Evolutionary conservation across 2,888 invertebrate genomes (phyloP).

Genomic region (Chydorus sphaericus): DNA sequence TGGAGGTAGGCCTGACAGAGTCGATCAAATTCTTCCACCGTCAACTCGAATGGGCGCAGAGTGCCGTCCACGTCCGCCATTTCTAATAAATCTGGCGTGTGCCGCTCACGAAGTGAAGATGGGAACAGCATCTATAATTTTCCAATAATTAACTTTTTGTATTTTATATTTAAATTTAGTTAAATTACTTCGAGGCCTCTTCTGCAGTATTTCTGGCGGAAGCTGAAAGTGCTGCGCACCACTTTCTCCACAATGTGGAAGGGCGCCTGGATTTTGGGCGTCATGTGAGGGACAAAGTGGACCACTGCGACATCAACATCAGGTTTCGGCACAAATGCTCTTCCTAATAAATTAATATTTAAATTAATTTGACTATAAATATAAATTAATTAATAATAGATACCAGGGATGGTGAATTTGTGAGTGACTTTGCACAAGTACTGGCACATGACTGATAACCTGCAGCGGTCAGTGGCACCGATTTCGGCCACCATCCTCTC

Average conservation of each 20-base stretch:
- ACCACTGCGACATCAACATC: constrained; percentile 95
- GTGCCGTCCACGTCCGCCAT: constrained; percentile 54
- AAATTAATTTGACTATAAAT: not conserved
- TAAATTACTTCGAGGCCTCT: constrained; percentile 8
- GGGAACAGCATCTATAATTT: constrained; percentile 59
- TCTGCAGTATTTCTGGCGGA: constrained; percentile 27
- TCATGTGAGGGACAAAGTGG: constrained; percentile 59
- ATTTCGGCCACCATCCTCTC: constrained; percentile 71
- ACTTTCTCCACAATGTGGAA: constrained; percentile 83
- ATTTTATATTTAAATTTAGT: too few relatives aligned
- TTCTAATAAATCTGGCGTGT: constrained; percentile 49
- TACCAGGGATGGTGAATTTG: constrained; percentile 74
- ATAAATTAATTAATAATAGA: constrained; percentile 10
- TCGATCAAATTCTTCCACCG: constrained; percentile 60
- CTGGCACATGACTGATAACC: constrained; percentile 90
- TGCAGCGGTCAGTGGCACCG: constrained; percentile 52
- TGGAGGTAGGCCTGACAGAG: constrained; percentile 61
- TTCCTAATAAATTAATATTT: constrained; percentile 33
- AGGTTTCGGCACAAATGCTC: constrained; percentile 83
- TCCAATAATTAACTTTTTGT: too few relatives aligned
- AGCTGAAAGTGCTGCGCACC: constrained; percentile 66
- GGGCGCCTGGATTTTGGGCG: constrained; percentile 53
- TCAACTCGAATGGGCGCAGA: constrained; percentile 53
- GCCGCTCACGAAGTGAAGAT: constrained; percentile 43
- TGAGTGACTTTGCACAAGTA: constrained; percentile 70